Evolutionary conservation across 2,888 invertebrate genomes (phyloP).

Genomic region (Trachelus iudaicus): DNA sequence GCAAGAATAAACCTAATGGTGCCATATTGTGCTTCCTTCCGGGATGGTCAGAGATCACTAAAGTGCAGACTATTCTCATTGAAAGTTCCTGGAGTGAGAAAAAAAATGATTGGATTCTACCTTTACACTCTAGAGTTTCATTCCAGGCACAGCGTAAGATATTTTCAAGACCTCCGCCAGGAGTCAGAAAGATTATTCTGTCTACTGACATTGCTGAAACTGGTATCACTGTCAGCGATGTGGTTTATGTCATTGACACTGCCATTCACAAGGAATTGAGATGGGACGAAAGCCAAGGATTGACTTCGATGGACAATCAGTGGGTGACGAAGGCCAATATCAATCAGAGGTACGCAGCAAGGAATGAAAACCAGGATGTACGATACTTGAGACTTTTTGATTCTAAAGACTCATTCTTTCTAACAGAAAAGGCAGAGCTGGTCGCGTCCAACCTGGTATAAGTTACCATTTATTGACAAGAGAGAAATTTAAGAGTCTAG

Average conservation of each 20-base stretch:
- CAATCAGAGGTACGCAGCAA: slow-evolving; percentile 65
- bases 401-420: not conserved
- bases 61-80: slow-evolving; percentile 67
- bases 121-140: slow-evolving; percentile 71
- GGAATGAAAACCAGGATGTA: slow-evolving; percentile 3
- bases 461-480: slow-evolving; percentile 68
- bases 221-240: slow-evolving; percentile 79
- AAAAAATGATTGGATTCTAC: slow-evolving; percentile 59
- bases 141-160: slow-evolving; percentile 47
- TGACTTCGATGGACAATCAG: slow-evolving; percentile 67
- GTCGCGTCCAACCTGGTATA: slow-evolving; percentile 74
- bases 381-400: not conserved
- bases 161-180: slow-evolving; percentile 62
- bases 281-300: slow-evolving; percentile 68
- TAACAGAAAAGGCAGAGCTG: slow-evolving; percentile 74
- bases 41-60: slow-evolving; percentile 78
- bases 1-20: slow-evolving; percentile 71
- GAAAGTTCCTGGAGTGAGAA: slow-evolving; percentile 41
- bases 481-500: slow-evolving; percentile 67
- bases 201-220: slow-evolving; percentile 80
- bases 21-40: slow-evolving; percentile 81
- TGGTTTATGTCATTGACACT: slow-evolving; percentile 76
- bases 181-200: slow-evolving; percentile 75
- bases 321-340: slow-evolving; percentile 75
- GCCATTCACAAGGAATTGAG: slow-evolving; percentile 72